Base-by-base conservation (phyloP, 1,140 invertebrate species). In the Thaumetopoea pityocampa region DNA sequence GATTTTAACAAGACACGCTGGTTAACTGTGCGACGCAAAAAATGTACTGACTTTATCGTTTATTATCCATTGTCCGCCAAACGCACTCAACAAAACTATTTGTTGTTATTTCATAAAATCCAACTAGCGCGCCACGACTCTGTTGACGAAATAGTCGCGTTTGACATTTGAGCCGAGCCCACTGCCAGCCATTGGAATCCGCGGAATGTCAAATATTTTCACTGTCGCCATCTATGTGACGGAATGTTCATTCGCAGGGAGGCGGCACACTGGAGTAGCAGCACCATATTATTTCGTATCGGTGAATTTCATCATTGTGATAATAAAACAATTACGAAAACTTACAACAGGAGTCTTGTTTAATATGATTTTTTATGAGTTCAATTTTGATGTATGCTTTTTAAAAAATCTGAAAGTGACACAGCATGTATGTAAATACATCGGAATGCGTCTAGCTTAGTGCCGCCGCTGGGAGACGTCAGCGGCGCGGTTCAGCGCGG, bases 111-210 rank as follows among this genome's bases (percentile, higher is more conserved):
- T 78, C 63, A 74, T 72, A 74, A 81, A 80, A 76, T 68, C 63
- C 79, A 84, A 78, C 77, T 84, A 79, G 56, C 81, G 84, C 73
- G 69, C 82, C 65, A 73, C 73, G 69, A 72, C 63, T 77, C 72
- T 85, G 83, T 85, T 85, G 85, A 86, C 76, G 81, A 85, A 86
- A 85, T 86, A 85, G 77, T 81, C 67, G 72, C 71, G 77, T 86
- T 85, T 86, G 85, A 86, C 85, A 85, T 86, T 86, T 86, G 85
- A 82, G 83, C 77, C 81, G 80, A 77, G 80, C 78, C 79, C 80
- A 84, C 81, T 63, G 68, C 72, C n/a, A n/a, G n/a, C n/a, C 61
- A 68, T 67, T 55, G 85, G 85, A 84, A 84, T 85, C 63, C 61
- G 45, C 23, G 83, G 85, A 84, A 86, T 86, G 85, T 79, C 64